Conservation (phyloP, 2,888 invertebrate species). For the Silvanus unidentatus region DNA sequence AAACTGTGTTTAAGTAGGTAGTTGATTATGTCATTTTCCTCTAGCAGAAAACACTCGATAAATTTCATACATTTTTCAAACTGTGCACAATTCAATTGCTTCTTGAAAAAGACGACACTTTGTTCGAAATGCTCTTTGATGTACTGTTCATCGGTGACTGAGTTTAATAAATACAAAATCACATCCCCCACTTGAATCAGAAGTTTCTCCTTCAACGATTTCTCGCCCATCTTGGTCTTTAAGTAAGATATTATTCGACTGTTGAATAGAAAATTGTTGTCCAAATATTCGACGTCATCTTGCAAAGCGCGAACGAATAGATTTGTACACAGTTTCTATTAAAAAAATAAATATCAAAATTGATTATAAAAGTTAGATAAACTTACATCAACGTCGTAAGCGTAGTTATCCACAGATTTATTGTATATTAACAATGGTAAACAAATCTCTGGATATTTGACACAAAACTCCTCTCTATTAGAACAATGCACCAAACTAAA, state of each 20-base stretch:
- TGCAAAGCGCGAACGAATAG: conserved; percentile 27
- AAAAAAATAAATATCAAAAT: conserved; percentile 16
- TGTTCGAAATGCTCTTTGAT: conserved; percentile 22
- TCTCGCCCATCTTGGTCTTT: conserved; percentile 30
- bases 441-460: conserved; percentile 16
- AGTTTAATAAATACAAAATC: conserved; percentile 33
- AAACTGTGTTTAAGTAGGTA: conserved; percentile 18
- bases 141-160: conserved; percentile 37
- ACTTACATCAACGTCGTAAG: not conserved
- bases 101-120: conserved; percentile 32
- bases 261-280: conserved; percentile 27
- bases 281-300: conserved; percentile 28
- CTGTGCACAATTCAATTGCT: conserved; percentile 40
- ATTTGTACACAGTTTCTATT: conserved; percentile 26
- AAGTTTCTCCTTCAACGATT: conserved; percentile 21
- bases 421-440: conserved; percentile 10
- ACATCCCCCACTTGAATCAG: conserved; percentile 30
- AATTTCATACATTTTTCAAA: conserved; percentile 25
- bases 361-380: not conserved
- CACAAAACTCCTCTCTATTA: conserved; percentile 35
- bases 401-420: not conserved
- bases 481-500: conserved; percentile 42
- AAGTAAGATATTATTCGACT: conserved; percentile 32
- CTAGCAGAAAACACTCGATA: conserved; percentile 16
- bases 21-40: conserved; percentile 17